Conservation (phyloP, 64 coral and sea anemone species). For the Pocillopora damicornis region DNA sequence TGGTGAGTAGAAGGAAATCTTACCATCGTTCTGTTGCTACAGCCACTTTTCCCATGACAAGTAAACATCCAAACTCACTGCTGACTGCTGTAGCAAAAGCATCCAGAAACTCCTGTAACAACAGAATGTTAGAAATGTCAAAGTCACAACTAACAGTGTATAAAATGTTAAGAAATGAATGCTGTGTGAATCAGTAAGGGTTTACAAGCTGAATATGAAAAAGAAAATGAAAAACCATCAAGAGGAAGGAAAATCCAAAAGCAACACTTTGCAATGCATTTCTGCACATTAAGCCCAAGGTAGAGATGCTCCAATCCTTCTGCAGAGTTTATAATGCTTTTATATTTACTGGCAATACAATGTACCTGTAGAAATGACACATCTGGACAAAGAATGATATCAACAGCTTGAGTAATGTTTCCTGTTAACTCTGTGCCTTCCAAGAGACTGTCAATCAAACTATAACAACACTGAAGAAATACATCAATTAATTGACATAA, state of each 20-base stretch:
- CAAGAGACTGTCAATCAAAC: slow-evolving; percentile 87
- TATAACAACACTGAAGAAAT: slow-evolving; percentile 75
- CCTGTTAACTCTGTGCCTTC: slow-evolving; percentile 94
- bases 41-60: slow-evolving; percentile 98
- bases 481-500: background rate
- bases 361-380: slow-evolving; percentile 85
- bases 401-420: slow-evolving; percentile 88
- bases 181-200: too few relatives aligned
- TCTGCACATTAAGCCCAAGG: too few relatives aligned
- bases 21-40: slow-evolving; percentile 96
- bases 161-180: too few relatives aligned
- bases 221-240: too few relatives aligned
- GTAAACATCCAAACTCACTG: slow-evolving; percentile 96
- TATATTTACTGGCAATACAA: background rate
- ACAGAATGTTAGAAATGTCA: background rate
- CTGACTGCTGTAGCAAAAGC: slow-evolving; percentile 83
- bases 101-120: slow-evolving; percentile 80
- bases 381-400: slow-evolving; percentile 92
- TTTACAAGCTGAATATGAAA: too few relatives aligned
- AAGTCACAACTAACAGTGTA: too few relatives aligned
- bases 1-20: background rate
- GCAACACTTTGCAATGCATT: too few relatives aligned
- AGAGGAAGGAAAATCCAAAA: too few relatives aligned
- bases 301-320: background rate
- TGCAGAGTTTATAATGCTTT: background rate